Base-by-base conservation (phyloP, 1,140 invertebrate species). In the Musca vetustissima region DNA sequence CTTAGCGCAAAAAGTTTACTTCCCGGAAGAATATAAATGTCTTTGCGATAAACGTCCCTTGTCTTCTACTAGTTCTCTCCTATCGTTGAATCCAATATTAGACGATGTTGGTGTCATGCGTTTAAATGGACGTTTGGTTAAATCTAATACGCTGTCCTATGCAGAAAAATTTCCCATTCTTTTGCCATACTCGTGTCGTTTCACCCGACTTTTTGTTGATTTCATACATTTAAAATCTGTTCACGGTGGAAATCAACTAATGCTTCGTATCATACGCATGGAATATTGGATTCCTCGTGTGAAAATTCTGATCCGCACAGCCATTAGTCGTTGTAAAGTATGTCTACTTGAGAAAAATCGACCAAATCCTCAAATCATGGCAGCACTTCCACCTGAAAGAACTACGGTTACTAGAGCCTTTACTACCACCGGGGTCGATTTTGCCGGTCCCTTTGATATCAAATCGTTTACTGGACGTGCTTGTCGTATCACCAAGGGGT, bases 121-220 rank as follows among this genome's bases (percentile, higher is more conserved):
- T 48, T 36, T 11, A 21, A 25, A 64, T 22, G 6, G 55, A 32
- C 19, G 50, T 9, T 19, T 52, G 8, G 19, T n/a, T 14, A 9
- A n/a, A 1, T n/a, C 50, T n/a, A 7, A 13, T 9, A 19, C n/a
- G 2, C 9, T 52, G 3, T 52, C 50, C 3, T 14, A 52, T 7
- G 4, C 32, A 32, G 59, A 64, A 14, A 17, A 25, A 0, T 28
- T 36, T 21, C 68, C 68, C n/a, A 52, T 52, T 9, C 6, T 52
- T 52, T 14, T 52, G 50, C 15, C 50, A n/a, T 52, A 52, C 19
- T 7, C 6, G 4, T 19, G 50, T 19, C 14, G 50, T 19, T 19
- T 59, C 2, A 11, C 59, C 11, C 43, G 17, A 6, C 28, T 43
- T 83, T 83, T 71, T 66, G 69, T 14, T 84, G 77, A 48, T 72